Conservation (phyloP, 1,140 invertebrate species). For the Hylyphantes graminicola region DNA sequence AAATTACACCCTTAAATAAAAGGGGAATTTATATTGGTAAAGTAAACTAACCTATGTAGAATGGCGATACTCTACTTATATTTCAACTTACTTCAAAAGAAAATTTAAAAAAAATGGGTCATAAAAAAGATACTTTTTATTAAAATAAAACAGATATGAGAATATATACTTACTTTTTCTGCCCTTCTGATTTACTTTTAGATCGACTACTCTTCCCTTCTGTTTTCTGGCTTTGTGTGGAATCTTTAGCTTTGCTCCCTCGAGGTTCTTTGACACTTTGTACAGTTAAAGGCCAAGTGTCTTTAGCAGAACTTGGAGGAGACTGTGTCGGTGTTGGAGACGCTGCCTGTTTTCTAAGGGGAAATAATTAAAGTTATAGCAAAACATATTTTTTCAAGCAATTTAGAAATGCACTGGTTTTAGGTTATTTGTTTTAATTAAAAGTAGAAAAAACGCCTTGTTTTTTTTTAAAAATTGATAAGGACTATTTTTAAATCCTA, state of each 20-base stretch:
- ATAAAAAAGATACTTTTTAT: not conserved
- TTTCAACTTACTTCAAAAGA: not conserved
- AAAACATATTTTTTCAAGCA: no score
- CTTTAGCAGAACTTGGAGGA: conserved; percentile 34
- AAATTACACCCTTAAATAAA: no score
- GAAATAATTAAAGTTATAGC: not conserved
- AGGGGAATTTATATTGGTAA: no score
- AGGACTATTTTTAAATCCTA: no score
- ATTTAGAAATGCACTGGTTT: no score
- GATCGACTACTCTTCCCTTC: conserved; percentile 48
- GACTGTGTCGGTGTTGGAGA: conserved; percentile 40
- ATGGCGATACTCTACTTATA: not conserved
- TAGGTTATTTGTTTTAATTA: no score
- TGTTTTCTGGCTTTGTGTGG: conserved; percentile 45
- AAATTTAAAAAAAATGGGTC: not conserved
- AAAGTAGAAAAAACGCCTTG: no score
- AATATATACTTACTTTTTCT: conserved; percentile 29
- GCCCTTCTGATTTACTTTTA: conserved; percentile 53
- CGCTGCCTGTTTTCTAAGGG: conserved; percentile 36
- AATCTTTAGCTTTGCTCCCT: conserved; percentile 48
- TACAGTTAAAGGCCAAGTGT: conserved; percentile 45
- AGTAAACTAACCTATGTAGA: no score
- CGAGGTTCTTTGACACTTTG: conserved; percentile 51
- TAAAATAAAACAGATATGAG: not conserved
- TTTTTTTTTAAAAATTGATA: no score